Conservation (phyloP, 2,113 vertebrate species). For the Trematomus loennbergii region DNA sequence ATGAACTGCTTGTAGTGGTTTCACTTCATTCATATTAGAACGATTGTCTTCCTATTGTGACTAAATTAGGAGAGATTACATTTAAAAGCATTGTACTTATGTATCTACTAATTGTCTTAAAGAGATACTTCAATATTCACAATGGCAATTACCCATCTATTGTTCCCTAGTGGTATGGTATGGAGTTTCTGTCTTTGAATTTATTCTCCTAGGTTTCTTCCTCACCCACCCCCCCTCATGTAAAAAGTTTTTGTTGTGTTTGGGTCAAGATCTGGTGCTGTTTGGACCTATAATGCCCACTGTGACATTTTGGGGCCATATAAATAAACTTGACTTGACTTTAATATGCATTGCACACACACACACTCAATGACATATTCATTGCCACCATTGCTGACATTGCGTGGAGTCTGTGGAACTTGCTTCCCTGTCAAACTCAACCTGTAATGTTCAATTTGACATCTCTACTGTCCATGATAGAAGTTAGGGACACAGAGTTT, state of each 20-base stretch:
- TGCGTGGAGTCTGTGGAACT: slow-evolving; percentile 14
- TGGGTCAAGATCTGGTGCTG: not conserved
- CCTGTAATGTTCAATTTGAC: slow-evolving; percentile 50
- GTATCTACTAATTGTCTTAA: not conserved
- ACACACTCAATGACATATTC: slow-evolving; percentile 1
- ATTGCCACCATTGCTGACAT: slow-evolving; percentile 7
- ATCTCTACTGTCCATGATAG: slow-evolving; percentile 40
- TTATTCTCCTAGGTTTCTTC: not conserved
- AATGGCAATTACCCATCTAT: not conserved
- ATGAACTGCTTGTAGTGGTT: no score
- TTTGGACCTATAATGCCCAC: slow-evolving; percentile 1
- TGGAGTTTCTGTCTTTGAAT: not conserved
- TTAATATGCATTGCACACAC: not conserved
- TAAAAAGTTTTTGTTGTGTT: not conserved
- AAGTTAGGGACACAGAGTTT: slow-evolving; percentile 52
- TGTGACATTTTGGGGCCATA: not conserved
- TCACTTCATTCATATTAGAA: not conserved
- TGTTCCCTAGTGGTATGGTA: not conserved
- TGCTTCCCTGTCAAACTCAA: slow-evolving; percentile 36
- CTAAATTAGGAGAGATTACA: not conserved
- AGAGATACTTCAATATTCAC: not conserved
- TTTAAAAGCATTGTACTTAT: not conserved
- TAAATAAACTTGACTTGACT: slow-evolving; percentile 27
- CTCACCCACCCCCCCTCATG: no score
- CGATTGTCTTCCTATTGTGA: not conserved